Evolutionary conservation across 2,888 invertebrate species (phyloP), one percentile per base, ranked within the genome.

Genomic region (Parnassius apollo): DNA sequence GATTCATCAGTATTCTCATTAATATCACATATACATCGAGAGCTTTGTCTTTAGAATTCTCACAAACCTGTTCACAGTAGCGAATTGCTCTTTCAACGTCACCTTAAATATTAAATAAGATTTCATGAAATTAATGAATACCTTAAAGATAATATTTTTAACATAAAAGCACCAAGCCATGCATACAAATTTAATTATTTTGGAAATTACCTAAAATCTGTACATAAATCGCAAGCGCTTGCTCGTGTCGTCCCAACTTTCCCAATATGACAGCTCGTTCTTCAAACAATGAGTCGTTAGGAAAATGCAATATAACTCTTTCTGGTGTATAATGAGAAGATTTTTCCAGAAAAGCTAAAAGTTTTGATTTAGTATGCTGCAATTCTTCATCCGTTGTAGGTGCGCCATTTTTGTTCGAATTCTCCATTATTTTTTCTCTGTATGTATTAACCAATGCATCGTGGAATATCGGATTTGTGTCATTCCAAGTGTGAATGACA

Each of bases 241-340:
- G 96, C 76, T 98, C 97, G 81, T 99, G 99, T 67, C 96, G 93
- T 0, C 97, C 97, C 35, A 99, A 90, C 72, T 96, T 95, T 0
- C 98, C 99, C 51, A 99, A 90, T 66, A 99, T 95, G n/a, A 99
- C 93, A 0, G 99, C 99, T 65, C 98, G 93, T 83, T 99, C 99
- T 81, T 99, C 98, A 76, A 96, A 95, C 74, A 99, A 91, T 64
- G 93, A 93, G 74, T 98, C 95, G 51, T 94, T 94, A 0, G 98
- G 98, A 72, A 99, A 98, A 77, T 97, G 96, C 25, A 96, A 92
- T 35, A 98, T 91, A 1, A 98, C 96, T 56, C 95, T 94, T 82
- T 98, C 98, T 0, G 98, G 96, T 0, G 95, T 95, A 76, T 98
- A 99, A 78, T 94, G 89, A 10, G 92, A 86, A 0, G 98, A 98